Conservation (phyloP, 2,113 vertebrate species). For the Embiotoca jacksoni region DNA sequence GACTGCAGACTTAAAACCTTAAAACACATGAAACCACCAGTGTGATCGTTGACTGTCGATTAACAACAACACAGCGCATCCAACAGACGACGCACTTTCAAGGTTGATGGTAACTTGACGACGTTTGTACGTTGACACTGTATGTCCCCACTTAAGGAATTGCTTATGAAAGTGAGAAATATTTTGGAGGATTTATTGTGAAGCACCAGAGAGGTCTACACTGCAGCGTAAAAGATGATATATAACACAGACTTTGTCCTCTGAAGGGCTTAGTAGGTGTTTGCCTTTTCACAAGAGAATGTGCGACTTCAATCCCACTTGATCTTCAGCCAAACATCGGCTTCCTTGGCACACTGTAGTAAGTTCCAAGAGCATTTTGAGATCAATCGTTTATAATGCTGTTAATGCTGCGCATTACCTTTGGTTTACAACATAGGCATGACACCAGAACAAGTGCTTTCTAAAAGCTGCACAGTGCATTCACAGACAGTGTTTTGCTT, state of each 20-base stretch:
- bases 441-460: slow-evolving; percentile 18
- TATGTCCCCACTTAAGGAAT: slow-evolving; percentile 56
- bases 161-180: slow-evolving; percentile 47
- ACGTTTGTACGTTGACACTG: slow-evolving; percentile 17
- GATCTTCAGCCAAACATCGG: slow-evolving; percentile 61
- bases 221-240: slow-evolving; percentile 54
- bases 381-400: slow-evolving; percentile 44
- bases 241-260: slow-evolving; percentile 60
- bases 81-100: slow-evolving; percentile 20
- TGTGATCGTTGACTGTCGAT: no score
- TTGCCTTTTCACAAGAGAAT: slow-evolving; percentile 48
- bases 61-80: background rate
- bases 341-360: slow-evolving; percentile 50
- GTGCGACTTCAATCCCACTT: slow-evolving; percentile 56
- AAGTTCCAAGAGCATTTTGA: slow-evolving; percentile 54
- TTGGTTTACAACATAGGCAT: slow-evolving; percentile 29
- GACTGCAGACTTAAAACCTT: background rate
- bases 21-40: background rate
- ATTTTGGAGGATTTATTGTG: slow-evolving; percentile 62
- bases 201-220: slow-evolving; percentile 53
- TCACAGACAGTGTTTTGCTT: background rate
- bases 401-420: slow-evolving; percentile 37
- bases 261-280: slow-evolving; percentile 59
- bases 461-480: background rate
- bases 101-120: slow-evolving; percentile 48